Conservation (phyloP, 2,797 vertebrate species). For the Apogon talboti region DNA sequence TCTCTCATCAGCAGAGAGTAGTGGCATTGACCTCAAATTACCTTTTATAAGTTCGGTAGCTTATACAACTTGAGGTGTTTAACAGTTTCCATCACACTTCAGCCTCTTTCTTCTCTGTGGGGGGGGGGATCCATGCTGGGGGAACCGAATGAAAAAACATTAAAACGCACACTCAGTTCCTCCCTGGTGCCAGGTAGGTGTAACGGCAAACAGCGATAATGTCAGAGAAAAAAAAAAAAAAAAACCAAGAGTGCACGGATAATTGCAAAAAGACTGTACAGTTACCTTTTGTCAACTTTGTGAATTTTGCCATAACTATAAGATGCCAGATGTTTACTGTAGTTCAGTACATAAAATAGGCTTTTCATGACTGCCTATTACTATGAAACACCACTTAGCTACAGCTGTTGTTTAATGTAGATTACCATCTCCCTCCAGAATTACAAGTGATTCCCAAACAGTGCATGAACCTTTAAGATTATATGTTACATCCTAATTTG, state of each 20-base stretch:
- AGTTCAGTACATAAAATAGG: slow-evolving; percentile 7
- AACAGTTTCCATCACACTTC: slow-evolving; percentile 33
- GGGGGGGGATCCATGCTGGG: slow-evolving; percentile 30
- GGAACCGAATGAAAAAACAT: slow-evolving; percentile 33
- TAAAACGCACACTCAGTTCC: slow-evolving; percentile 10
- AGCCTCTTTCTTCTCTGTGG: slow-evolving; percentile 29
- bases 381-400: slow-evolving; percentile 7
- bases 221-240: background rate
- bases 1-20: background rate
- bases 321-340: slow-evolving; percentile 37
- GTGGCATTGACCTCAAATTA: slow-evolving; percentile 26
- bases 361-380: slow-evolving; percentile 16
- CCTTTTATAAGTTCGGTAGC: slow-evolving; percentile 23
- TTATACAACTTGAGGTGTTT: slow-evolving; percentile 15
- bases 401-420: slow-evolving; percentile 45
- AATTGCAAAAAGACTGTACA: slow-evolving; percentile 4
- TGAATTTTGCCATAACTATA: slow-evolving; percentile 1
- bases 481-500: slow-evolving; percentile 57
- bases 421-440: slow-evolving; percentile 24
- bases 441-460: slow-evolving; percentile 30
- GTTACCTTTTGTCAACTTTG: background rate
- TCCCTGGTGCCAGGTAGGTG: background rate
- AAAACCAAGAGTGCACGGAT: background rate
- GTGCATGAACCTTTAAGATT: slow-evolving; percentile 26
- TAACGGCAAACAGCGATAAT: slow-evolving; percentile 12